phyloP scores from a whole-genome alignment of 2,113 vertebrate species.

The Urocolius indicus region DNA sequence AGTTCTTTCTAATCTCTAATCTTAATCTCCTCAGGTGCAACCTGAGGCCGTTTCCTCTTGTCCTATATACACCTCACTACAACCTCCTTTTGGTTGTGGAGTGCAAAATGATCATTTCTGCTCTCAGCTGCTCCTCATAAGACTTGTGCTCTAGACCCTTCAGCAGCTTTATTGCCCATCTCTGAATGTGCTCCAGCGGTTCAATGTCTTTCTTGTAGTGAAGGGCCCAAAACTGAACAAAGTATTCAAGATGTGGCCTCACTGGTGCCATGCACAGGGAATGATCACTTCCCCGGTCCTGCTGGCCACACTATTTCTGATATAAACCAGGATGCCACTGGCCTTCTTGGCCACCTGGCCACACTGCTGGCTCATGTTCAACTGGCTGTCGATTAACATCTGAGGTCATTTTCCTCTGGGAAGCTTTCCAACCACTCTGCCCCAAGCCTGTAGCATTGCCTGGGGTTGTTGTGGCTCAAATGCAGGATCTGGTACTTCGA shows the following conservation, averaged over 20 bases:
- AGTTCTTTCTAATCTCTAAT: neutral
- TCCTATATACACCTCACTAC: no score
- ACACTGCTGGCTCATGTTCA: neutral
- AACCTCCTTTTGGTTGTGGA: no score
- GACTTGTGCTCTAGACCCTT: neutral
- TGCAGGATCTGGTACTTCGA: neutral
- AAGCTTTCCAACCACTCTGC: neutral
- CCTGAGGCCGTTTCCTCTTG: neutral
- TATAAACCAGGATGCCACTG: neutral
- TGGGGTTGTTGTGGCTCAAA: neutral
- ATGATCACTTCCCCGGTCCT: neutral
- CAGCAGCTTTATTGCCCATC: neutral
- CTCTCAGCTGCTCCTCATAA: neutral
- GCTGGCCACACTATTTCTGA: neutral
- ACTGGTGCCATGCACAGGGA: fast-evolving
- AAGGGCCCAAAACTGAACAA: neutral
- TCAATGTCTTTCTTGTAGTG: neutral
- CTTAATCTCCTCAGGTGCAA: neutral
- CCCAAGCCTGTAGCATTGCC: neutral
- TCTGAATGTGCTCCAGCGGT: fast-evolving
- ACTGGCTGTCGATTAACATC: fast-evolving
- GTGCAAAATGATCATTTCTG: no score
- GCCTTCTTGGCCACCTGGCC: neutral
- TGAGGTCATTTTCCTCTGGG: fast-evolving
- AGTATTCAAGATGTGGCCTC: neutral